Percentiles rank a stretch among this genome's conserved stretches.
phyloP scores from a whole-genome alignment of 2,797 vertebrate species.

The Lagodon rhomboides region DNA sequence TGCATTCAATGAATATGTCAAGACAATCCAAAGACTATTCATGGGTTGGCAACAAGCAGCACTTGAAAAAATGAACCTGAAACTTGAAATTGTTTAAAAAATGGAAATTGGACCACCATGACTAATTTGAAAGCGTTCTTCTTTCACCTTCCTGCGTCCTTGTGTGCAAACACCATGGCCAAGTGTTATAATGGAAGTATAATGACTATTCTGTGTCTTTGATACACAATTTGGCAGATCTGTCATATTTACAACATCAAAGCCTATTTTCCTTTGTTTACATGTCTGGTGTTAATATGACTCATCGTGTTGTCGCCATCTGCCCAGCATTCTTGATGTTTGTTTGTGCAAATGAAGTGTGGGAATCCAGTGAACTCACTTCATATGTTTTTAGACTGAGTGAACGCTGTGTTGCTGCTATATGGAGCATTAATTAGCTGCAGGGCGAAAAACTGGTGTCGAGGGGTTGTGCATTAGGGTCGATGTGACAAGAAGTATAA shows the following conservation, averaged over 20 bases:
- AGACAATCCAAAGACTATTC: not conserved
- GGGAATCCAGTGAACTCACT: conserved; percentile 44
- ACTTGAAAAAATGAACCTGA: not conserved
- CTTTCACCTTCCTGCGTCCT: conserved; percentile 21
- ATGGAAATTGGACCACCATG: not conserved
- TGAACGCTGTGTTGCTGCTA: conserved; percentile 34
- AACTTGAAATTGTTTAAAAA: not conserved
- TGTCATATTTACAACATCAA: conserved; percentile 36
- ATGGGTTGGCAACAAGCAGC: not conserved
- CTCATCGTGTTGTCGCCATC: conserved; percentile 56
- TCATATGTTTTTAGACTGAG: conserved; percentile 33
- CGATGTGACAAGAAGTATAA: conserved; percentile 23
- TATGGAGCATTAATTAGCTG: conserved; percentile 29
- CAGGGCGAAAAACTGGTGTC: not conserved
- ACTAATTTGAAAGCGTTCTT: not conserved
- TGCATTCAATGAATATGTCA: not conserved
- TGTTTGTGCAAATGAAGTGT: conserved; percentile 49
- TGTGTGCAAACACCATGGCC: not conserved
- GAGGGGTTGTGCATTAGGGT: conserved; percentile 14
- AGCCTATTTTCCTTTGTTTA: conserved; percentile 41
- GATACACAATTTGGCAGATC: conserved; percentile 27
- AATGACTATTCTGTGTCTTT: conserved; percentile 36
- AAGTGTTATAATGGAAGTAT: conserved; percentile 15
- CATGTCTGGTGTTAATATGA: conserved; percentile 45
- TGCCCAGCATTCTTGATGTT: conserved; percentile 48